A percentile compares a stretch with the other conserved stretches of the same genome.
Evolutionary conservation across 2,113 vertebrate genomes (phyloP).

Genomic region (Melanocharis versteri): DNA sequence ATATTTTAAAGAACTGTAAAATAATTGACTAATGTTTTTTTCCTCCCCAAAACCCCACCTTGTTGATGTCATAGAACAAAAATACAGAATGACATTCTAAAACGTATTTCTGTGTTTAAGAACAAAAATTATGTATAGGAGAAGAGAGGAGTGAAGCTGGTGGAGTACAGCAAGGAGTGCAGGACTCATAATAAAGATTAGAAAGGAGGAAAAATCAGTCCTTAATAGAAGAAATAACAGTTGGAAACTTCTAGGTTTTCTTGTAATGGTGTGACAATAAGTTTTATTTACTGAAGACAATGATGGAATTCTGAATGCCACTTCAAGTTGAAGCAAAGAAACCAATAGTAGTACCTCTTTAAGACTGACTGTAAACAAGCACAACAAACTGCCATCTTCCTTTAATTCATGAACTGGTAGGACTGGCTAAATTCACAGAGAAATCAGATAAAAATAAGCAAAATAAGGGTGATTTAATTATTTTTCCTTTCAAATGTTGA

Average conservation of each 20-base stretch:
- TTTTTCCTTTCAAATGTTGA: not conserved
- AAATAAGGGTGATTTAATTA: not conserved
- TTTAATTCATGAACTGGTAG: not conserved
- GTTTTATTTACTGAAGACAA: conserved; percentile 3
- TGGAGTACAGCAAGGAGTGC: not conserved
- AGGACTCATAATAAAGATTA: not conserved
- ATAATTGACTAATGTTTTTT: not conserved
- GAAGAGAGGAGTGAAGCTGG: not conserved
- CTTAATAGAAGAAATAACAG: not conserved
- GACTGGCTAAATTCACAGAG: not conserved
- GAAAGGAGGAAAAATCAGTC: not conserved
- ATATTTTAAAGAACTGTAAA: not conserved
- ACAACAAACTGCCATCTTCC: not conserved
- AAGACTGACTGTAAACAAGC: not conserved
- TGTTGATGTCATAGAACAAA: not conserved
- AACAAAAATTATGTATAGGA: not conserved
- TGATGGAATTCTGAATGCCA: not conserved
- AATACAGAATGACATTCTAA: not conserved
- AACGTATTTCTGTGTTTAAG: not conserved
- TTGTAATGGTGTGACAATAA: not conserved
- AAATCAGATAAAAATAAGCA: not conserved
- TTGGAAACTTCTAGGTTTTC: not conserved
- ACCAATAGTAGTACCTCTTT: not conserved
- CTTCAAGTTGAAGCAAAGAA: not conserved
- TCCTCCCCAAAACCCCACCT: not conserved